These are phyloP conservation scores for Dipodomys merriami DNA, from an alignment of 2,113 vertebrate species.

Conservation along the genomic window DNA sequence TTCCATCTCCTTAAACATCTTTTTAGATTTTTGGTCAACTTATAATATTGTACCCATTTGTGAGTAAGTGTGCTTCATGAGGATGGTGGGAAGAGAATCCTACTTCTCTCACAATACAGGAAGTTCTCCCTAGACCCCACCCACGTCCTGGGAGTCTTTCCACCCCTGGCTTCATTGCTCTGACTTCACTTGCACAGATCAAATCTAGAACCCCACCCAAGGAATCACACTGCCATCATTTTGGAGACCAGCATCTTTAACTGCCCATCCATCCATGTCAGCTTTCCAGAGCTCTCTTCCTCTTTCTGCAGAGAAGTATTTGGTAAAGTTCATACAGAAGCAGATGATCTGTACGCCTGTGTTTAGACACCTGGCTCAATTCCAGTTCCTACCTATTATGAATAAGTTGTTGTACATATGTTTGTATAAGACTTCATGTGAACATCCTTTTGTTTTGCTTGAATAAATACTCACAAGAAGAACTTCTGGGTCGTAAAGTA, in stretches of 20 bases:
- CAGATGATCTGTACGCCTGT: not conserved
- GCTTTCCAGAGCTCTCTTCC: not conserved
- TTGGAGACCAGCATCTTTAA: not conserved
- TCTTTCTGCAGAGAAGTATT: not conserved
- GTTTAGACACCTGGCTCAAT: not conserved
- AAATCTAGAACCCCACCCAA: not conserved
- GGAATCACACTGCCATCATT: not conserved
- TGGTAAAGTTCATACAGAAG: not conserved
- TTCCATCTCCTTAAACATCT: not conserved
- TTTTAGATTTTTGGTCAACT: not conserved
- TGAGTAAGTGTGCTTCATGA: not conserved
- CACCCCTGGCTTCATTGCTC: not conserved
- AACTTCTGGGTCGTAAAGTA: not conserved
- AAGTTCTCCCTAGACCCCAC: not conserved
- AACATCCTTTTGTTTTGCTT: not conserved
- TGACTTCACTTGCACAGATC: too few species aligned
- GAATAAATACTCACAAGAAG: not conserved
- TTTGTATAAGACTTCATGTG: not conserved
- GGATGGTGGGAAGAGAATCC: too few species aligned
- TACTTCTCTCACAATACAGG: not conserved
- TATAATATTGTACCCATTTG: not conserved
- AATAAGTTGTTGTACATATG: not conserved
- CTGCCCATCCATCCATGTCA: rapidly evolving
- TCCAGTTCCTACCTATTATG: not conserved
- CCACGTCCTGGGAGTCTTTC: too few species aligned